These are phyloP conservation scores for Trypoxylus dichotomus DNA, from an alignment of 1,140 invertebrate genomes.

Conservation along the genomic window DNA sequence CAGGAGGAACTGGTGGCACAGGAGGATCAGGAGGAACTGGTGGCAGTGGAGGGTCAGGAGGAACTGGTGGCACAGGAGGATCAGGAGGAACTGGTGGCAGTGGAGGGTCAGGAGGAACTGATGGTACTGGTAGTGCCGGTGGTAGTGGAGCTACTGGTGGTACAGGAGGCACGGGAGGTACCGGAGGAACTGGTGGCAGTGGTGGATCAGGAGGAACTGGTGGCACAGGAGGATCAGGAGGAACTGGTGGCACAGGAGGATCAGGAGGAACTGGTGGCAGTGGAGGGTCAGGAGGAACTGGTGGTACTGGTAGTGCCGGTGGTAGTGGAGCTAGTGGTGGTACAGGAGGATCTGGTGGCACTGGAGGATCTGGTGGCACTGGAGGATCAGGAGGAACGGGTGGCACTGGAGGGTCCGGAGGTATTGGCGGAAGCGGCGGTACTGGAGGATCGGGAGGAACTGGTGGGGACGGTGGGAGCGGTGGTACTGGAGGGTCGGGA, in stretches of 20 bases:
- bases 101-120: neutral
- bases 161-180: conserved; percentile 31
- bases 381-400: conserved; percentile 55
- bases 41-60: neutral
- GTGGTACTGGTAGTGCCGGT: conserved; percentile 32
- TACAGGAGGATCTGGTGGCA: conserved; percentile 58
- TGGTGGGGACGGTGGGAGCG: conserved; percentile 48
- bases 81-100: neutral
- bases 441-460: neutral
- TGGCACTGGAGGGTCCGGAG: conserved; percentile 37
- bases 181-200: conserved; percentile 40
- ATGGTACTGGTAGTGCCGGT: neutral
- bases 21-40: conserved; percentile 21
- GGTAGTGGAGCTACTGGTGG: neutral
- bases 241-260: conserved; percentile 3
- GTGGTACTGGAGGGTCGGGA: conserved; percentile 59
- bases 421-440: neutral
- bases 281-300: conserved; percentile 33
- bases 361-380: conserved; percentile 70
- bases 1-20: conserved; percentile 33
- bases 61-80: neutral
- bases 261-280: conserved; percentile 31
- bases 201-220: conserved; percentile 44
- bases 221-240: conserved; percentile 62
- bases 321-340: conserved; percentile 44